Base-by-base conservation (phyloP, 2,888 invertebrate species). In the Falcaria lacertinaria region DNA sequence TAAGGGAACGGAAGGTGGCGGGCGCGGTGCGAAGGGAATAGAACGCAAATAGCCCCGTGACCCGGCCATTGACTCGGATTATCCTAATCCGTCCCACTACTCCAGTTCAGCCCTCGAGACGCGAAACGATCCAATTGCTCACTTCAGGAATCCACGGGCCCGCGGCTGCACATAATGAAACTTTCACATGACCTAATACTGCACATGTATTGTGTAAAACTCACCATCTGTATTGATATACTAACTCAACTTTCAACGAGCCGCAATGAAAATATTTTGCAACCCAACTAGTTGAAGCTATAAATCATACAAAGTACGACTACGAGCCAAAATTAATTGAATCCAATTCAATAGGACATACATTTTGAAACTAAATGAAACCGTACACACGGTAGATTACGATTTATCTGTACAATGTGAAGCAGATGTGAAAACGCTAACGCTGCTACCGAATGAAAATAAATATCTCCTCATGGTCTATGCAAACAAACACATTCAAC, bases 41-140 rank as follows among this genome's bases (percentile, higher is more conserved):
- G 75, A 72, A 83, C 85, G 74, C 76, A 89, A 88, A 89, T 88
- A 88, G 82, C 81, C 70, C 69, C 73, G 79, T 87, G 88, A 88
- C 88, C 88, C 89, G 89, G 89, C 86, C 89, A 77, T 88, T 88
- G 89, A 89, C 88, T 88, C 81, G 82, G 80, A 81, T 86, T 83
- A 81, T 86, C 87, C 88, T 88, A 86, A 89, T 82, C 87, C 86
- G 88, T 80, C 86, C 88, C 76, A 89, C 88, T 89, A 88, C 83
- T 89, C 88, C 78, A 88, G 71, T 84, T 89, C 77, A 75, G 69
- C 60, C 64, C 66, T 64, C 68, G 64, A 73, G 65, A 61, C 58
- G 65, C 61, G 63, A 61, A 62, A 47, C 56, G n/a, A n/a, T 54
- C 56, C 52, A 59, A 55, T 60, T 60, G 54, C 67, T 67, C 60